Percentiles rank a stretch among this genome's conserved stretches.
Evolutionary conservation across 2,113 vertebrate species (phyloP).

Genomic region (Coturnix japonica): DNA sequence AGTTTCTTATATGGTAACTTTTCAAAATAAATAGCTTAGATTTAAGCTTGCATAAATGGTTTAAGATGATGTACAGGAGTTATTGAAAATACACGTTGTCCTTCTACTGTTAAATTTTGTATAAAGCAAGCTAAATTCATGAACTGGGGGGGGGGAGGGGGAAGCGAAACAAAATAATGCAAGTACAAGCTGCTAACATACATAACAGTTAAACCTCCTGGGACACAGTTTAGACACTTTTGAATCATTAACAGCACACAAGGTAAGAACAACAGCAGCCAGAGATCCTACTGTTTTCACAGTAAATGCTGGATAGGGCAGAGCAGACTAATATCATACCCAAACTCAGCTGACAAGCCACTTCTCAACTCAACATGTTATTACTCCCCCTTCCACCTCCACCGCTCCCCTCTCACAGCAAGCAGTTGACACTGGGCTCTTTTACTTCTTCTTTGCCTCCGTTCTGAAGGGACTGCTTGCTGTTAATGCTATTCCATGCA

Average conservation of each 20-base stretch:
- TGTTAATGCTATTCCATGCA: constrained; percentile 21
- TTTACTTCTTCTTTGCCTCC: constrained; percentile 26
- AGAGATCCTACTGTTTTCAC: constrained; percentile 19
- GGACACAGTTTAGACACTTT: not conserved
- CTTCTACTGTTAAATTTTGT: not conserved
- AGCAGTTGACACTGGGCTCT: constrained; percentile 22
- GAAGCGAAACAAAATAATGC: not conserved
- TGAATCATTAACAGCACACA: not conserved
- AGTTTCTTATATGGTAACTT: constrained; percentile 36
- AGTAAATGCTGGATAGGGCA: not conserved
- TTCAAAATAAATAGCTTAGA: not conserved
- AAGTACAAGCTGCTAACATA: not conserved
- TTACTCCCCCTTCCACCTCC: not conserved
- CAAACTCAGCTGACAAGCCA: not conserved
- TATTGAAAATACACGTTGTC: not conserved
- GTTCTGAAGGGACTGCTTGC: not conserved
- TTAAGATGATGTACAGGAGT: not conserved
- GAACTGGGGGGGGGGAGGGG: not conserved
- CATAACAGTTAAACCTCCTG: not conserved
- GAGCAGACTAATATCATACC: not conserved
- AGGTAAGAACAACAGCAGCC: not conserved
- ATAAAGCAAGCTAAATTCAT: not conserved
- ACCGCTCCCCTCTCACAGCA: not conserved
- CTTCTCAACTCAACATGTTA: constrained; percentile 16
- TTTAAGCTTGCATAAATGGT: constrained; percentile 27